Base-by-base conservation (phyloP, 2,797 vertebrate genomes). In the Aselliscus stoliczkanus region DNA sequence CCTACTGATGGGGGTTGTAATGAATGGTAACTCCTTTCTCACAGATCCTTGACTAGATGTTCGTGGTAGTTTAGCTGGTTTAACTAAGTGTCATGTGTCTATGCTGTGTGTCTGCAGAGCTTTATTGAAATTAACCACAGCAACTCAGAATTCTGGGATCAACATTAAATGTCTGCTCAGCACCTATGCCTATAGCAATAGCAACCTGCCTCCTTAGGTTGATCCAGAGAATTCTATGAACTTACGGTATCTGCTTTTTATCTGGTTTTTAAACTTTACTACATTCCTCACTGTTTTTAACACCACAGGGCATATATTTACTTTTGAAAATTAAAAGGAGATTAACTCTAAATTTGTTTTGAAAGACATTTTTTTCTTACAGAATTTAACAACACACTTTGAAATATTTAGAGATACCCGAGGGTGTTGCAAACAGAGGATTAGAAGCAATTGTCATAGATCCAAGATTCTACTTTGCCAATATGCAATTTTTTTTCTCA, bases 291-390 rank as follows among this genome's bases (percentile, higher is more conserved):
- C 44, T 87, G 27, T 77, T 88, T 93, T 90, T 75, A 80, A 88
- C 20, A 14, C 25, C 42, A 58, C 4, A 73, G 34, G 10, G 12
- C 52, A 62, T 94, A 4, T 67, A 79, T 82, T 96, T 83, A 82
- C 47, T 56, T 86, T 93, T 52, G 67, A 73, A 90, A 77, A 77
- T 52, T 90, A 58, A 81, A 93, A 86, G 17, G 13, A 7, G 4
- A 81, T 87, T 93, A 67, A 34, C 88, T 88, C 7, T 86, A 94
- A 83, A 87, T 96, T 54, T 72, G 60, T 75, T 54, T 92, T 84
- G 67, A 44, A 91, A 93, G 47, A 12, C 0, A 44, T 50, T 44
- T 73, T 95, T 77, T 88, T 69, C 18, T 62, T 67, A 81, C 50
- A 37, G 50, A 76, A 94, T 95, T 96, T 84, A 52, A 94, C 39